Percentiles rank a stretch among this genome's conserved stretches.
These are phyloP conservation scores for Chlorops oryzae DNA, from an alignment of 1,140 invertebrate genomes.

Conservation along the genomic window DNA sequence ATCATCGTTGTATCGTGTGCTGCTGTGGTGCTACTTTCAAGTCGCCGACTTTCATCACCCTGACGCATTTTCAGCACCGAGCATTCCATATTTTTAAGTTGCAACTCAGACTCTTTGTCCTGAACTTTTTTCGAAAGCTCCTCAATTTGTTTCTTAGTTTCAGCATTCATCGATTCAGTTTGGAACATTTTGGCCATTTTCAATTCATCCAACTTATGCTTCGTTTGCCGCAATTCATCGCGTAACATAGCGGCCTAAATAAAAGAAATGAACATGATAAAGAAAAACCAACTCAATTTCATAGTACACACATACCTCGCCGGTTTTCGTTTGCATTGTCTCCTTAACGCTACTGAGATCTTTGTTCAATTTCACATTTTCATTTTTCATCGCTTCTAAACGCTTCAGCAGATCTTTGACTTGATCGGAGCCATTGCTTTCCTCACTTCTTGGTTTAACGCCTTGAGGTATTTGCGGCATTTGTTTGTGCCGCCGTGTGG, in stretches of 20 bases:
- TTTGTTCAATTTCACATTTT: slow-evolving; percentile 33
- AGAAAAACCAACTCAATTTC: not conserved
- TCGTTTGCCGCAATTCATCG: slow-evolving; percentile 32
- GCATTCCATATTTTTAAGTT: slow-evolving; percentile 19
- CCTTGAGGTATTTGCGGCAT: not conserved
- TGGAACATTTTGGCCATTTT: slow-evolving; percentile 35
- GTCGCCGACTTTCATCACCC: slow-evolving; percentile 16
- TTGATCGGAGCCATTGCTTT: slow-evolving; percentile 27
- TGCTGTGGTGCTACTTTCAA: slow-evolving; percentile 18
- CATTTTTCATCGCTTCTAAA: slow-evolving; percentile 29
- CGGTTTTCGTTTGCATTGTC: slow-evolving; percentile 26
- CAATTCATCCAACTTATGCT: slow-evolving; percentile 31
- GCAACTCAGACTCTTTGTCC: slow-evolving; percentile 26
- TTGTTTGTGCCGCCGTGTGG: not conserved
- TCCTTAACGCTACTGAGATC: slow-evolving; percentile 28
- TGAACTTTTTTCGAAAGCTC: slow-evolving; percentile 26
- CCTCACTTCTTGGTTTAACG: not conserved
- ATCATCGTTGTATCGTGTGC: too few relatives aligned
- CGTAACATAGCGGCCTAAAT: slow-evolving; percentile 32
- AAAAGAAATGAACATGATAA: not conserved
- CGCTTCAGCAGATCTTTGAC: slow-evolving; percentile 38
- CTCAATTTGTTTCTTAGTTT: slow-evolving; percentile 30
- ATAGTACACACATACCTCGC: slow-evolving; percentile 27
- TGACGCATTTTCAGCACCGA: slow-evolving; percentile 28
- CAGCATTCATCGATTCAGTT: slow-evolving; percentile 23